Percentiles rank a stretch among this genome's conserved stretches.
Evolutionary conservation across 2,113 vertebrate species (phyloP).

Genomic region (Cromileptes altivelis): DNA sequence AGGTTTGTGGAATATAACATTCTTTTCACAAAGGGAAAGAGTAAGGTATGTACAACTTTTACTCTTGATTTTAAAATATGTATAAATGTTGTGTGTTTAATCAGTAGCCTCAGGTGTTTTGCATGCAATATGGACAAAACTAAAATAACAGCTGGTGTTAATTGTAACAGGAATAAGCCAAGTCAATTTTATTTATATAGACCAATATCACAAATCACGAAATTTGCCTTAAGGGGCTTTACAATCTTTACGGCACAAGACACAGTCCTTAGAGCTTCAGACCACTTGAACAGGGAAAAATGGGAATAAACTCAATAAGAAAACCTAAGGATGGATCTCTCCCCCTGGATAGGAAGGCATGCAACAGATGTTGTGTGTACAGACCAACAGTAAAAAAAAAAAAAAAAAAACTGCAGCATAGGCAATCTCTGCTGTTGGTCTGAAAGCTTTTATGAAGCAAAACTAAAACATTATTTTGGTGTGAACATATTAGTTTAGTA

Average conservation of each 20-base stretch:
- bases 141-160: background rate
- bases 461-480: background rate
- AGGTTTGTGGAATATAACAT: constrained; percentile 47
- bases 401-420: background rate
- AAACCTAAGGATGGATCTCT: background rate
- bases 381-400: background rate
- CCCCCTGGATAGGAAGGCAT: background rate
- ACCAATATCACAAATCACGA: background rate
- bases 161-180: background rate
- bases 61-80: background rate
- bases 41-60: constrained; percentile 40
- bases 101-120: background rate
- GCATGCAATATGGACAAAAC: background rate
- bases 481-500: background rate
- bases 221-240: background rate
- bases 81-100: background rate
- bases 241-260: background rate
- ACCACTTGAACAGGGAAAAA: background rate
- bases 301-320: no score
- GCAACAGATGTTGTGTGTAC: background rate
- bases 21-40: constrained; percentile 25
- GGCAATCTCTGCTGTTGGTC: background rate
- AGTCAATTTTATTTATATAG: background rate
- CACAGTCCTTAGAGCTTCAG: background rate
- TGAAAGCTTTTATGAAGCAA: background rate